phyloP scores from a whole-genome alignment of 2,113 vertebrate genomes.

The Rhinolophus sinicus region DNA sequence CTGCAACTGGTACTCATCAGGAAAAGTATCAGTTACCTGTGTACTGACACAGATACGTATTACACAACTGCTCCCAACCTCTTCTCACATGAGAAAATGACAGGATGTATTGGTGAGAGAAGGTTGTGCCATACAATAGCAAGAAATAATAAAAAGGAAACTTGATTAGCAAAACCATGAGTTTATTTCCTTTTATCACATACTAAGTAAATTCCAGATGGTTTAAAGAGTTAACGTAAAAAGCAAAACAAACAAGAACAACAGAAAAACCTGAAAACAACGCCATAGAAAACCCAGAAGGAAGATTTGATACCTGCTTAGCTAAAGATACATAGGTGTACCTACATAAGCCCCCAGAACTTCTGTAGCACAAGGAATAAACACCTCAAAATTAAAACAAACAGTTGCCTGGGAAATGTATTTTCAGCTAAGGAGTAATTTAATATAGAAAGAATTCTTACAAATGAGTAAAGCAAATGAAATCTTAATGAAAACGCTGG shows the following conservation, averaged over 20 bases:
- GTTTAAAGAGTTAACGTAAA: not conserved
- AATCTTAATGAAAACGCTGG: not conserved
- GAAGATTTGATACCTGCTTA: not conserved
- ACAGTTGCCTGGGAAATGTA: not conserved
- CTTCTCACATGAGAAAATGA: not conserved
- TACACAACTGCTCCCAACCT: too few species aligned
- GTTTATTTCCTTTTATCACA: not conserved
- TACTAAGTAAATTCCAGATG: not conserved
- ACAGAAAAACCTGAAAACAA: not conserved
- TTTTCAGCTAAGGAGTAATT: conserved; percentile 16
- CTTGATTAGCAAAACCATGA: not conserved
- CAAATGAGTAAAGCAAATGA: not conserved
- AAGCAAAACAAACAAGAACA: not conserved
- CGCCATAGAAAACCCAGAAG: not conserved
- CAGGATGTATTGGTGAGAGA: not conserved
- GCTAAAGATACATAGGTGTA: not conserved
- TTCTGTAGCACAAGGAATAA: not conserved
- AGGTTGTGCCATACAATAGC: not conserved
- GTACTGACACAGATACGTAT: not conserved
- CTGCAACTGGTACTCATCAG: not conserved
- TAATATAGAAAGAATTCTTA: not conserved
- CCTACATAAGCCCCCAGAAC: not conserved
- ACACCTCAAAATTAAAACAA: not conserved
- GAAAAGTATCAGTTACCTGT: not conserved
- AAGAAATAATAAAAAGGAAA: not conserved